phyloP scores from a whole-genome alignment of 2,888 invertebrate species.

The Himalopsyche tibetana region DNA sequence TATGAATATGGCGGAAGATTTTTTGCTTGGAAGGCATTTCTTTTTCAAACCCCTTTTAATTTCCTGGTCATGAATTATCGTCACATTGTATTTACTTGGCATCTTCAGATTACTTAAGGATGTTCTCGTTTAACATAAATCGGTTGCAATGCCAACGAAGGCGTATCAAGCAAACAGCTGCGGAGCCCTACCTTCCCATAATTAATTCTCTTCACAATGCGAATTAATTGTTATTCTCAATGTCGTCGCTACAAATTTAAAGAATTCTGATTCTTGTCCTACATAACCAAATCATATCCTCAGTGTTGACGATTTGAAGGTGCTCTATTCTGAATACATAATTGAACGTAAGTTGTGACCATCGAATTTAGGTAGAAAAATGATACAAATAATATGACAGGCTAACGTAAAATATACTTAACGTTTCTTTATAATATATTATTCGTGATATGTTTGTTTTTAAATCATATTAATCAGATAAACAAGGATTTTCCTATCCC shows the following conservation, averaged over 20 bases:
- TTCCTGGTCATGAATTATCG: no score
- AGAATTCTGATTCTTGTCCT: slow-evolving; percentile 28
- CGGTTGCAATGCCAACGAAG: slow-evolving; percentile 1
- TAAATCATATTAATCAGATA: no score
- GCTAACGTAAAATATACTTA: no score
- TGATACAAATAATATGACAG: no score
- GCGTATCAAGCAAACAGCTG: background rate
- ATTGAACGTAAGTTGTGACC: background rate
- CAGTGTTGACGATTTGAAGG: background rate
- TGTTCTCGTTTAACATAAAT: background rate
- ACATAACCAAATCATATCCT: slow-evolving; percentile 34
- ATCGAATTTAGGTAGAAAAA: no score
- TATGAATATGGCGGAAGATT: no score
- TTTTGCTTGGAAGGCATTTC: no score
- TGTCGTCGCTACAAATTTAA: background rate
- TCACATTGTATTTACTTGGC: no score
- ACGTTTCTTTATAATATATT: no score
- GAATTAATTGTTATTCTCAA: slow-evolving; percentile 35
- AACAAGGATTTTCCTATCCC: no score
- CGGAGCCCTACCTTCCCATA: background rate
- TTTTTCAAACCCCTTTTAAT: no score
- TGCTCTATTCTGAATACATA: background rate
- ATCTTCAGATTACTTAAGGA: background rate
- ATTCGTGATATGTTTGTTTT: no score
- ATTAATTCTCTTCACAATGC: slow-evolving; percentile 38